Conservation (phyloP, 2,888 invertebrate genomes). For the Cepaea hortensis region DNA sequence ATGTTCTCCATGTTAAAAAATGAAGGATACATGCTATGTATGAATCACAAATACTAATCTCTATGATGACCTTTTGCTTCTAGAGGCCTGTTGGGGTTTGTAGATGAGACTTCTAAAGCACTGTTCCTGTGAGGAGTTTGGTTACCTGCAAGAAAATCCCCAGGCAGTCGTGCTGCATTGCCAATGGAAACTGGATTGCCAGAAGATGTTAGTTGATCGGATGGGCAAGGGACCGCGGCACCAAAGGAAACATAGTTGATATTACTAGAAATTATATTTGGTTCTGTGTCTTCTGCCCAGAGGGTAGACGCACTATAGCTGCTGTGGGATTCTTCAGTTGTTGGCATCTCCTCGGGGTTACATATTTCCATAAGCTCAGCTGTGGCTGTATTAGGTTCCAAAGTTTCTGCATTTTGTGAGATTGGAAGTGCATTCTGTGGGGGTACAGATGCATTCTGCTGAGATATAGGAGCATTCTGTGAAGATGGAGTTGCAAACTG, state of each 20-base stretch:
- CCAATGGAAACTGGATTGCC: background rate
- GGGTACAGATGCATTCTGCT: too few relatives aligned
- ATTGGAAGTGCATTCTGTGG: background rate
- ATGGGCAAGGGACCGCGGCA: constrained; percentile 8
- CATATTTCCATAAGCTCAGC: background rate
- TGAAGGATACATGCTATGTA: too few relatives aligned
- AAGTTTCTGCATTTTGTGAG: background rate
- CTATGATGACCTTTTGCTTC: background rate
- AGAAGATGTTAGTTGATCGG: background rate
- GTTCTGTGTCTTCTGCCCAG: background rate
- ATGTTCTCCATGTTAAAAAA: too few relatives aligned
- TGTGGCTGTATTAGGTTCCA: background rate
- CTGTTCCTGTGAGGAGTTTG: background rate
- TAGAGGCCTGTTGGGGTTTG: background rate
- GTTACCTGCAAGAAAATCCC: background rate
- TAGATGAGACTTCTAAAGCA: background rate
- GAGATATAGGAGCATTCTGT: too few relatives aligned
- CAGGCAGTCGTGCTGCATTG: background rate
- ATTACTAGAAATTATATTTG: background rate
- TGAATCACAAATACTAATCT: too few relatives aligned
- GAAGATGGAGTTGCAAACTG: too few relatives aligned
- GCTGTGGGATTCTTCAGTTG: background rate
- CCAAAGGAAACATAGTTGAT: constrained; percentile 1
- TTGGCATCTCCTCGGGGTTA: background rate
- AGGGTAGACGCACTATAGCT: too few relatives aligned